Evolutionary conservation across 2,888 invertebrate genomes (phyloP).

Genomic region (Bombyx huttoni): DNA sequence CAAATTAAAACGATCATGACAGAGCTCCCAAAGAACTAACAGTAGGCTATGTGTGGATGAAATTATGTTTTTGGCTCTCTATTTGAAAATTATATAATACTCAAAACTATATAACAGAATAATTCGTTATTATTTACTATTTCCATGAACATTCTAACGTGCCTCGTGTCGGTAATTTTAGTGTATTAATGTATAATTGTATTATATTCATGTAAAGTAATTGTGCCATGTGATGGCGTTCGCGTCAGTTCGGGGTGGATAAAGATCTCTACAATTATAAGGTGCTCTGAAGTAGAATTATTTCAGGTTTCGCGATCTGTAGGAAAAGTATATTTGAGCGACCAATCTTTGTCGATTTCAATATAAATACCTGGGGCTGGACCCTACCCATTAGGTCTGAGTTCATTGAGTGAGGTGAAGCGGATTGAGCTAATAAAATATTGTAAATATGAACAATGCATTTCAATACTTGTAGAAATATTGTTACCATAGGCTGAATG

Average conservation of each 20-base stretch:
- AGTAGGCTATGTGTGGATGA: conserved; percentile 10
- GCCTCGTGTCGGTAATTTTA: conserved; percentile 30
- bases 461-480: conserved; percentile 49
- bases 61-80: conserved; percentile 44
- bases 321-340: conserved; percentile 52
- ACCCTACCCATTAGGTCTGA: conserved; percentile 17
- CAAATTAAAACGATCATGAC: conserved; percentile 27
- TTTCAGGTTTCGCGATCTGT: conserved; percentile 63
- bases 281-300: conserved; percentile 71
- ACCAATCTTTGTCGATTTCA: conserved; percentile 57
- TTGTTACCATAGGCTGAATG: conserved; percentile 46
- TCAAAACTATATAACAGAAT: conserved; percentile 23
- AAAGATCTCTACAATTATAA: conserved; percentile 73
- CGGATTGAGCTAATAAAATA: conserved; percentile 5
- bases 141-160: conserved; percentile 28
- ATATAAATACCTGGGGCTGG: conserved; percentile 44
- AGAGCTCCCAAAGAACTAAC: conserved; percentile 25
- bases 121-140: not conserved
- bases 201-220: conserved; percentile 59
- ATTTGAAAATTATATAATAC: conserved; percentile 38
- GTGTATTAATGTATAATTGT: conserved; percentile 60
- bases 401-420: conserved; percentile 14
- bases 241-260: conserved; percentile 47
- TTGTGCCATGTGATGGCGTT: conserved; percentile 61
- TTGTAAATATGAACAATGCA: conserved; percentile 41